phyloP scores from a whole-genome alignment of 2,888 invertebrate genomes.

The Teinopalpus imperialis region DNA sequence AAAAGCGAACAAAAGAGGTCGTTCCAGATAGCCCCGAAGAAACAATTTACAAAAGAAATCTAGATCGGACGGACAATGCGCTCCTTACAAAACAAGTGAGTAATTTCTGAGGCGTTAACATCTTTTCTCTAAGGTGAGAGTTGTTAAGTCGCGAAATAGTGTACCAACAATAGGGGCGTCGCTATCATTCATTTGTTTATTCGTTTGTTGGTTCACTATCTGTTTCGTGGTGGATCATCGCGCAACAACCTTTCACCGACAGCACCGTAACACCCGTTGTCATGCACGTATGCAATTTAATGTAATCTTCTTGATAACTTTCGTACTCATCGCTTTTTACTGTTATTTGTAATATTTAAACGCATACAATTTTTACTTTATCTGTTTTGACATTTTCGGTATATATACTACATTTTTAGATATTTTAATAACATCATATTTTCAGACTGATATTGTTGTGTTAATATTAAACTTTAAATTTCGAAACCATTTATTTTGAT shows the following conservation, averaged over 20 bases:
- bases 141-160: conserved; percentile 72
- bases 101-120: conserved; percentile 64
- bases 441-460: no score
- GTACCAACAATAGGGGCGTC: conserved; percentile 54
- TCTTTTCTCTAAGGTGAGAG: conserved; percentile 70
- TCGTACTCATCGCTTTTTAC: no score
- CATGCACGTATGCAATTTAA: not conserved
- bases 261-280: conserved; percentile 10
- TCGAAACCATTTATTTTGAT: no score
- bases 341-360: no score
- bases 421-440: no score
- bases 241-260: conserved; percentile 62
- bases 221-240: conserved; percentile 56
- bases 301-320: no score
- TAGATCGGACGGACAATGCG: conserved; percentile 73
- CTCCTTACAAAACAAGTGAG: conserved; percentile 69
- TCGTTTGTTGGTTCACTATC: conserved; percentile 30
- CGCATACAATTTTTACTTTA: no score
- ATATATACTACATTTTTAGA: no score
- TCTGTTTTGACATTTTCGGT: no score
- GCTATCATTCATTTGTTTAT: conserved; percentile 39
- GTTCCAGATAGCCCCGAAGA: conserved; percentile 47
- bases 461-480: no score
- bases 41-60: conserved; percentile 58
- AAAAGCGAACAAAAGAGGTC: conserved; percentile 44